Base-by-base conservation (phyloP, 2,888 invertebrate genomes). In the Dendrolimus houi region DNA sequence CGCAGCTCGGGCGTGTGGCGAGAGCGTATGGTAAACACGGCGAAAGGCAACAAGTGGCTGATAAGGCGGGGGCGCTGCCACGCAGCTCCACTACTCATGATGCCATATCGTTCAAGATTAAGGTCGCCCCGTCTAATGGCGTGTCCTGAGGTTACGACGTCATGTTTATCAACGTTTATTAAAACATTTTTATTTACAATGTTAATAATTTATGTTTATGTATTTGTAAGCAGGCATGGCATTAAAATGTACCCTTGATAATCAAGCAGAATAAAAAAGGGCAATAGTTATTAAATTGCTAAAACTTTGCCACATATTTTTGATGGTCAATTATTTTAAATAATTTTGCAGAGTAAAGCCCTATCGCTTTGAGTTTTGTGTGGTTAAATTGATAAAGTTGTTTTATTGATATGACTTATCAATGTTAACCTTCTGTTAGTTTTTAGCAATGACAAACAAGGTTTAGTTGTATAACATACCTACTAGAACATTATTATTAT, bases 21-120 rank as follows among this genome's bases (percentile, higher is more conserved):
- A 47, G 47, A 47, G 47, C 12, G 47, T 47, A 66, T 71, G 68
- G 74, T 74, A 79, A 74, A 75, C 71, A 71, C 64, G 69, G 69
- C 64, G 69, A 75, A 71, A 75, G 72, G 74, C 79, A 79, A 81
- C 79, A 78, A 79, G 77, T 77, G 75, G 62, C 72, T 73, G 83
- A 86, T 83, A 87, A 83, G 72, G 72, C 72, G 77, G 74, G 79
- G 78, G 75, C 82, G 72, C 75, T 72, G 77, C 71, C 72, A 77
- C 66, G 65, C 56, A 62, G 62, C 55, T 58, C 58, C 63, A 68
- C 75, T 77, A 77, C 47, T 47, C 47, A 47, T 12, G 12, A 47
- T 47, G 12, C 8, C 12, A 47, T 86, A 88, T 87, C 88, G 87
- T 88, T 89, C 89, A 89, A 89, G 89, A 87, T 81, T 85, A 87